Percentiles rank a stretch among this genome's conserved stretches.
phyloP scores from a whole-genome alignment of 2,888 invertebrate species.

The Buathra laborator region DNA sequence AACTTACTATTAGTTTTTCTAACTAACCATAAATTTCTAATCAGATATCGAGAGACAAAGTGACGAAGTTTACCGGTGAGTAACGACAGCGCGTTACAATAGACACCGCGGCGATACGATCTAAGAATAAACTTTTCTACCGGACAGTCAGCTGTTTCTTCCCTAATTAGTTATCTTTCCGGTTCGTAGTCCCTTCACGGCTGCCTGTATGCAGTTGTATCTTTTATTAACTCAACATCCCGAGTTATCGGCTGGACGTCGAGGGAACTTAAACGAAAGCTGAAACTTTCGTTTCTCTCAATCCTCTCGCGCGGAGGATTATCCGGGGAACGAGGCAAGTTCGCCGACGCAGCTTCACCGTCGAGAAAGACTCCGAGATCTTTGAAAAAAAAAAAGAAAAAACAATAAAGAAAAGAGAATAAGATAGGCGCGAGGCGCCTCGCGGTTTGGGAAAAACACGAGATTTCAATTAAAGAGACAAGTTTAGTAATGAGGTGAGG shows the following conservation, averaged over 20 bases:
- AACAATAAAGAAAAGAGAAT: constrained; percentile 53
- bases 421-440: constrained; percentile 47
- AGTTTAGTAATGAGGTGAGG: constrained; percentile 87
- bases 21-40: too few relatives aligned
- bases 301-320: constrained; percentile 15
- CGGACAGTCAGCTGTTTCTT: constrained; percentile 18
- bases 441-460: constrained; percentile 85
- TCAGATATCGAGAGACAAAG: too few relatives aligned
- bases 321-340: constrained; percentile 12
- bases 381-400: constrained; percentile 30
- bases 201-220: constrained; percentile 7
- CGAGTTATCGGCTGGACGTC: constrained; percentile 79
- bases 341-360: constrained; percentile 27
- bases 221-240: constrained; percentile 36
- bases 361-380: neutral
- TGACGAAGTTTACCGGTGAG: too few relatives aligned
- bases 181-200: neutral
- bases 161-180: constrained; percentile 58
- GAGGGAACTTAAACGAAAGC: constrained; percentile 78
- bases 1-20: too few relatives aligned
- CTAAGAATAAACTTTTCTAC: constrained; percentile 14
- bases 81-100: neutral
- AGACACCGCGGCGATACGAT: constrained; percentile 51
- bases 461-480: constrained; percentile 88
- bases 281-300: constrained; percentile 61